Conservation (phyloP, 2,797 vertebrate species). For the Malurus splendens region DNA sequence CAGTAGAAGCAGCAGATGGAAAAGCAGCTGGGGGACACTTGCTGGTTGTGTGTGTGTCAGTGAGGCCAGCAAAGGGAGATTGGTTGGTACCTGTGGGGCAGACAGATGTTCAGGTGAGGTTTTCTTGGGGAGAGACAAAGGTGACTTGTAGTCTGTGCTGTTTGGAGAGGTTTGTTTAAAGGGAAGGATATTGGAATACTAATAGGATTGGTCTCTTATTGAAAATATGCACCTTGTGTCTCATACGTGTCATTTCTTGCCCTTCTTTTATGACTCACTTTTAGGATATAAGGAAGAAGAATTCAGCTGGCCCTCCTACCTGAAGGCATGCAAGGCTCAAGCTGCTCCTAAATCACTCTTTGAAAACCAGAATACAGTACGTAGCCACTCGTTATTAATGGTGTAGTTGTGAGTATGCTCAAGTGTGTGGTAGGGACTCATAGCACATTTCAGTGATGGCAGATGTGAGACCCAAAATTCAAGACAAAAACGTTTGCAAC, state of each 20-base stretch:
- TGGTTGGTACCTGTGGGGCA: background rate
- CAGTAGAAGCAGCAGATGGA: background rate
- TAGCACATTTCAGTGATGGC: background rate
- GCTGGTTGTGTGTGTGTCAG: background rate
- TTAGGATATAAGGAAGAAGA: constrained; percentile 85
- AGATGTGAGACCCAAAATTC: background rate
- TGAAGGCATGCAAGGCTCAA: constrained; percentile 82
- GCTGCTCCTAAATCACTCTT: constrained; percentile 85
- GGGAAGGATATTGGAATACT: background rate
- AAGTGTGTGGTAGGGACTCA: background rate
- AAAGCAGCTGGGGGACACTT: background rate
- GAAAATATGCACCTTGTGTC: background rate
- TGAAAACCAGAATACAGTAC: constrained; percentile 81
- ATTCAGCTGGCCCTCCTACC: constrained; percentile 87
- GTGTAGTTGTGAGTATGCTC: background rate
- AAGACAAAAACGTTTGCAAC: background rate
- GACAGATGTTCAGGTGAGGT: background rate
- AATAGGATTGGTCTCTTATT: background rate
- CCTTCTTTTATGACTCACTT: background rate
- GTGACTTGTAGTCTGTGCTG: background rate
- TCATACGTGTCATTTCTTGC: background rate
- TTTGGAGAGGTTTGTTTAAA: background rate
- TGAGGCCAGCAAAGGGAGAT: background rate
- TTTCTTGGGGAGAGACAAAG: background rate
- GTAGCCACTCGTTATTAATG: constrained; percentile 25